Evolutionary conservation across 2,888 invertebrate genomes (phyloP), one percentile per base, ranked within the genome.

Genomic region (Blastobasis lacticolella): DNA sequence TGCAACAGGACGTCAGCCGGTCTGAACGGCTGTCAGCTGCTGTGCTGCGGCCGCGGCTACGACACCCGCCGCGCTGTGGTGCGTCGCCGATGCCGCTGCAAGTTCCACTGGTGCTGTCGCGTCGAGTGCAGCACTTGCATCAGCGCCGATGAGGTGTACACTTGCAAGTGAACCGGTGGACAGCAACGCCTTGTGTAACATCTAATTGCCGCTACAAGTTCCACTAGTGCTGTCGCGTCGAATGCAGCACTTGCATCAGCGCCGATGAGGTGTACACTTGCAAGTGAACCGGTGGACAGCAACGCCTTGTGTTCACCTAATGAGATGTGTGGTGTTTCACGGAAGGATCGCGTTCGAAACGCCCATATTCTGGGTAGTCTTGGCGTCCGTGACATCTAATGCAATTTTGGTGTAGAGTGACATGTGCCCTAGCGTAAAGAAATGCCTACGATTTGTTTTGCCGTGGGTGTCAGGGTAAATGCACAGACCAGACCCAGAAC

Each of bases 31-130:
- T 97, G 97, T 74, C 93, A 94, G 58, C 90, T 96, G 5, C 90
- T 97, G 79, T 97, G 97, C 79, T 98, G 97, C 76, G 97, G 97
- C 1, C 90, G 97, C 53, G 97, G 97, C 10, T 97, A 97, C 90
- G 97, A 96, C 79, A 97, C 96, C 1, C 92, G 94, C 72, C 94
- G 94, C 38, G 63, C 92, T 49, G 91, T 92, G 6, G 85, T 95
- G 23, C 92, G 90, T 54, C 96, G 97, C 73, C 90, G 97, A 38
- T 98, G 98, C 81, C 92, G 95, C 65, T 98, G 98, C 90, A 96
- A 96, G 81, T 98, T 98, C 78, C 95, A 96, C 71, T 98, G 98
- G 97, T 98, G 98, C 84, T 98, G 98, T 82, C 92, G 93, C 64
- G 97, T 98, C 48, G 93, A 96, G 73, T 98, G 98, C 83, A 94